Evolutionary conservation across 2,888 invertebrate genomes (phyloP), one percentile per base, ranked within the genome.

Genomic region (Mesoligia furuncula): DNA sequence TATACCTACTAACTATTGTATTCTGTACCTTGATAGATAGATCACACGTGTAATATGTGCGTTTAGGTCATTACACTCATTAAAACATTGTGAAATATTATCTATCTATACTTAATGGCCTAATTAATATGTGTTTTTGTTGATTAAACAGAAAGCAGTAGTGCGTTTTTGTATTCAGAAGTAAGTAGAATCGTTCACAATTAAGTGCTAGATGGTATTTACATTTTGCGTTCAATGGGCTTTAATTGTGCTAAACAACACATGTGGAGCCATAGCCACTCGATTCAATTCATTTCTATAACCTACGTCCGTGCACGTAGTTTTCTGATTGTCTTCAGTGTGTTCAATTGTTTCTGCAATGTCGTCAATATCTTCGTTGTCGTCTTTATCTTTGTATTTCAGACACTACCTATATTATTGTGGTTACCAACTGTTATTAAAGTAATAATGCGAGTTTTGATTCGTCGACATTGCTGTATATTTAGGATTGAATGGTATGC

Each of bases 221-320:
- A 65, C 73, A 24, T 27, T 45, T 45, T 72, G 82, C 85, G 85
- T 81, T 82, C 1, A 13, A 1, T 45, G 45, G 45, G n/a, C 36
- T 15, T n/a, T 59, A 68, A 31, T 77, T 77, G 73, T 84, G 39
- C 65, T 71, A 6, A 11, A 51, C 59, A 62, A 62, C 61, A 85
- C 61, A 48, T 27, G 62, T 73, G 64, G 57, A 69, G 31, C 39
- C 42, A 45, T 61, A 69, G 31, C 45, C 42, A 45, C 61, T 51
- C 27, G 61, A 72, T 51, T 72, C 68, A 69, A 72, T 75, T 54
- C 45, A 69, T 71, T 81, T 75, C 66, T 81, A 61, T 79, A 71
- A 61, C 45, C 59, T 36, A 65, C 59, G 70, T 45, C 51, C 59
- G 70, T 51, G 73, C 51, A 70, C 61, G n/a, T 66, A 65, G 42